These are phyloP conservation scores for Phylloscopus trochiloides DNA, from an alignment of 2,113 vertebrate genomes.

Conservation along the genomic window DNA sequence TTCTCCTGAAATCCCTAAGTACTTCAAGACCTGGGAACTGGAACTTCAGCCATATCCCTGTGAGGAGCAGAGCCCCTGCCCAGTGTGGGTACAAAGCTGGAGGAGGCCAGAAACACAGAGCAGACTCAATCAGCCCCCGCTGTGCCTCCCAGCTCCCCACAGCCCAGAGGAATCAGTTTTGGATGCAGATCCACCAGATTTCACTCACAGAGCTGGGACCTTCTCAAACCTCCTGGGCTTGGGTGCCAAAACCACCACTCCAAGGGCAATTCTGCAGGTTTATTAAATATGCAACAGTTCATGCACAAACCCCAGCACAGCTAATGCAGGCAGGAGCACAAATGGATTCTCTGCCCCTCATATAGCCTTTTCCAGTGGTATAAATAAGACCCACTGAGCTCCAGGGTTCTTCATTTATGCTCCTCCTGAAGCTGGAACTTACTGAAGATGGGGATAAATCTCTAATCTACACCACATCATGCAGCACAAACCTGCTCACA, in stretches of 20 bases:
- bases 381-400: neutral
- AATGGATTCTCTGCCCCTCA: accelerated
- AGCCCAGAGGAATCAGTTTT: no score
- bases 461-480: neutral
- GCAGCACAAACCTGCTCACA: neutral
- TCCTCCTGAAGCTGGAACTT: neutral
- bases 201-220: accelerated
- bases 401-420: neutral
- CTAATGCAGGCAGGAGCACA: neutral
- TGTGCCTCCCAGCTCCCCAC: neutral
- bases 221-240: no score
- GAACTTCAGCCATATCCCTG: neutral
- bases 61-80: neutral
- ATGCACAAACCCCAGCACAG: accelerated
- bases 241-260: neutral
- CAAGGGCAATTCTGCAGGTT: neutral
- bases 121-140: accelerated
- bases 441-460: neutral
- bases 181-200: accelerated
- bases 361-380: neutral
- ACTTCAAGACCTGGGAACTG: neutral
- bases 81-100: accelerated
- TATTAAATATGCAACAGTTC: neutral
- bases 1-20: neutral
- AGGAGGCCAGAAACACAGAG: neutral